Percentiles rank a stretch among this genome's conserved stretches.
phyloP scores from a whole-genome alignment of 2,113 vertebrate genomes.

The Hypomesus transpacificus region DNA sequence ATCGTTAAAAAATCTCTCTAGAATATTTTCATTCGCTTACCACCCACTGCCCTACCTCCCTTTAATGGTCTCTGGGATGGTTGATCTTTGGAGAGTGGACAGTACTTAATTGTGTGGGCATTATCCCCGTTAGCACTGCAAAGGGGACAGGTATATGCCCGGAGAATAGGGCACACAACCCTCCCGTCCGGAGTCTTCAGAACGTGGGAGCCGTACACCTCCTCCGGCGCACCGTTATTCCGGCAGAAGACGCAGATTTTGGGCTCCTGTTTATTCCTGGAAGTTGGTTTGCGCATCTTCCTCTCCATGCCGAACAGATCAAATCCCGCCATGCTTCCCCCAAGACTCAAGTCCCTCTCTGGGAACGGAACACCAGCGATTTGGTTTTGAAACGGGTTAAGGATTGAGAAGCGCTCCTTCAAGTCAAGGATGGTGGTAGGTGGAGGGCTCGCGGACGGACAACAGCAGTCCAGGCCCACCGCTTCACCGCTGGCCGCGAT shows the following conservation, averaged over 20 bases:
- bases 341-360: constrained; percentile 66
- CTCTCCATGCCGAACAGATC: constrained; percentile 74
- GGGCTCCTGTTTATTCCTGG: constrained; percentile 75
- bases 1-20: constrained; percentile 43
- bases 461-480: constrained; percentile 71
- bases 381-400: constrained; percentile 72
- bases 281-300: constrained; percentile 67
- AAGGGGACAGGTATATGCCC: constrained; percentile 79
- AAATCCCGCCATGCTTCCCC: constrained; percentile 68
- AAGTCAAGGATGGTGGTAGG: constrained; percentile 72
- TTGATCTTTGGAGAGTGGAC: constrained; percentile 80
- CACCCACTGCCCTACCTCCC: constrained; percentile 78
- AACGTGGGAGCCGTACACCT: constrained; percentile 80
- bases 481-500: constrained; percentile 57
- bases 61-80: constrained; percentile 74
- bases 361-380: constrained; percentile 56
- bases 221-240: constrained; percentile 80
- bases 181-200: constrained; percentile 79
- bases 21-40: constrained; percentile 80
- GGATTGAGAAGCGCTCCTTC: constrained; percentile 75
- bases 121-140: constrained; percentile 83
- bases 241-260: constrained; percentile 83
- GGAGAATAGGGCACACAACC: constrained; percentile 77
- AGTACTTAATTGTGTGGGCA: constrained; percentile 82
- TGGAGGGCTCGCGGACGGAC: constrained; percentile 67